Evolutionary conservation across 2,797 vertebrate genomes (phyloP).

Genomic region (Tangara arthus): DNA sequence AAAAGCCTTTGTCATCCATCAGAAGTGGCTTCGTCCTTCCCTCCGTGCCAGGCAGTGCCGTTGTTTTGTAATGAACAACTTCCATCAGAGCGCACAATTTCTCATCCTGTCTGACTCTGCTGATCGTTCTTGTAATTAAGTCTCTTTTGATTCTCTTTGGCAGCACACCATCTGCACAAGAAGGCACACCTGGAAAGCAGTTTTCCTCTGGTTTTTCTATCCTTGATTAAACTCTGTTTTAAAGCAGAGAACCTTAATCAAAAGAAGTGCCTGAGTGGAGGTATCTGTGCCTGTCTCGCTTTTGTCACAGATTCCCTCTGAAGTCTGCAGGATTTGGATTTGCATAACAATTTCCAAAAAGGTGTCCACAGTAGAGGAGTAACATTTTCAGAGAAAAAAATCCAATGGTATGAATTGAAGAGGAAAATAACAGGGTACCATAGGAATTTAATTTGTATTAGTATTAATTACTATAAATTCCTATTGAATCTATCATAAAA

Average conservation of each 20-base stretch:
- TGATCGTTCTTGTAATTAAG: slow-evolving; percentile 65
- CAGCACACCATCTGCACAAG: slow-evolving; percentile 61
- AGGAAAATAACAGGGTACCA: background rate
- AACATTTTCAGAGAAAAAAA: background rate
- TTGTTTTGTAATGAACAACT: slow-evolving; percentile 51
- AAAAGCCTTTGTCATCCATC: slow-evolving; percentile 13
- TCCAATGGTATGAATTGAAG: background rate
- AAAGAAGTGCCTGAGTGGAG: slow-evolving; percentile 31
- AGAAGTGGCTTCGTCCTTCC: background rate
- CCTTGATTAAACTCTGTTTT: slow-evolving; percentile 67
- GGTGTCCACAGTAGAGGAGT: background rate
- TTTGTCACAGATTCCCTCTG: slow-evolving; percentile 16
- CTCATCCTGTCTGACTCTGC: slow-evolving; percentile 32
- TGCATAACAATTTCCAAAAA: slow-evolving; percentile 14
- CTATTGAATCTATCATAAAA: background rate
- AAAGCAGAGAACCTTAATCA: slow-evolving; percentile 61
- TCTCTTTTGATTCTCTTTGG: slow-evolving; percentile 60
- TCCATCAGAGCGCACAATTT: slow-evolving; percentile 52
- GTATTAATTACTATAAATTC: background rate
- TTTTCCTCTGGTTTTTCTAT: slow-evolving; percentile 51
- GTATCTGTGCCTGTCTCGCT: background rate
- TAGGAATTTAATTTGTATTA: background rate
- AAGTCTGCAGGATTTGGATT: slow-evolving; percentile 18
- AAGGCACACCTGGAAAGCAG: slow-evolving; percentile 58
- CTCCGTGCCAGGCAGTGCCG: background rate